These are phyloP conservation scores for Gymnodraco acuticeps DNA, from an alignment of 2,797 vertebrate species.

Conservation along the genomic window DNA sequence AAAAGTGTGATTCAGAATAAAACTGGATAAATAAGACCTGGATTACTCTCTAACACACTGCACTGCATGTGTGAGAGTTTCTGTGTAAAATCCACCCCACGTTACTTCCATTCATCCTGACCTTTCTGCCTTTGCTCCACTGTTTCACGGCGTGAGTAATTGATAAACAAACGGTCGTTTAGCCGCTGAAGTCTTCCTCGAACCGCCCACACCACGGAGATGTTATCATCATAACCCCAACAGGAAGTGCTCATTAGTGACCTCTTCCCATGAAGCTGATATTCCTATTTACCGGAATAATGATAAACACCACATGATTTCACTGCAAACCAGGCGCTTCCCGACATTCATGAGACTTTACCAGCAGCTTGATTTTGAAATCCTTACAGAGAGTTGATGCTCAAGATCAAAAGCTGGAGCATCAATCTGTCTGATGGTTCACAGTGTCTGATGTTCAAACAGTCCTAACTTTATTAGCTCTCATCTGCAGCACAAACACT, in stretches of 20 bases:
- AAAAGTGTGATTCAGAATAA: too few relatives aligned
- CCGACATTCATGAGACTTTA: constrained; percentile 39
- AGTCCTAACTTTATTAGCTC: constrained; percentile 67
- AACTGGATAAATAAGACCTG: too few relatives aligned
- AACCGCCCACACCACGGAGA: constrained; percentile 45
- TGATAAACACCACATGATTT: constrained; percentile 71
- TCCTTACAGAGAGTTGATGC: constrained; percentile 26
- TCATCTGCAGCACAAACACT: constrained; percentile 14
- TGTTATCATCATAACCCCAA: constrained; percentile 70
- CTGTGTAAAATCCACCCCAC: too few relatives aligned
- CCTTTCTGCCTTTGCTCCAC: too few relatives aligned
- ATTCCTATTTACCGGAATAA: constrained; percentile 59
- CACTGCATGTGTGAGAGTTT: accelerated
- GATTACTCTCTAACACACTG: too few relatives aligned
- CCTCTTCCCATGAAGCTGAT: constrained; percentile 50
- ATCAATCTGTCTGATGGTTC: constrained; percentile 43
- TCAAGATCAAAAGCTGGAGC: constrained; percentile 54
- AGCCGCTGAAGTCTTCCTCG: too few relatives aligned
- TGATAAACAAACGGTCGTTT: too few relatives aligned
- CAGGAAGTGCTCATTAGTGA: constrained; percentile 70
- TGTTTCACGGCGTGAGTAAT: too few relatives aligned
- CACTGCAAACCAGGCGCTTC: constrained; percentile 56
- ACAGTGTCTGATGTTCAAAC: constrained; percentile 29
- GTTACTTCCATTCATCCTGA: too few relatives aligned
- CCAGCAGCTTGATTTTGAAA: constrained; percentile 44